These are phyloP conservation scores for Cryptoprocta ferox DNA, from an alignment of 2,797 vertebrate species.

Conservation along the genomic window DNA sequence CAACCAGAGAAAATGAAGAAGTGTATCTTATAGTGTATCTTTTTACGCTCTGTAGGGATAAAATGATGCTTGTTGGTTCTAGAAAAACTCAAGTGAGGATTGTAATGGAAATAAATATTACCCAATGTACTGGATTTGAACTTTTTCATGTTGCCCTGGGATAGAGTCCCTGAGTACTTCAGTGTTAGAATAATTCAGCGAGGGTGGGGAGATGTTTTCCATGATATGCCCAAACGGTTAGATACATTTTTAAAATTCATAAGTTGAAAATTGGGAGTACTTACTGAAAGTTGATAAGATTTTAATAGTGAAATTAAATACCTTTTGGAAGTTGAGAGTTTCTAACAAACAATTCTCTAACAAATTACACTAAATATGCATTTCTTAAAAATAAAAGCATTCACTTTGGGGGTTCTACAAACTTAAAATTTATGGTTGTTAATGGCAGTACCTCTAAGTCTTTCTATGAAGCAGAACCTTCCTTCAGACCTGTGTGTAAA, in stretches of 20 bases:
- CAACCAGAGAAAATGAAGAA: constrained; percentile 5
- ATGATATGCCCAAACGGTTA: not conserved
- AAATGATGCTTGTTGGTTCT: constrained; percentile 19
- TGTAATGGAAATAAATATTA: constrained; percentile 33
- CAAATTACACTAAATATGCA: not conserved
- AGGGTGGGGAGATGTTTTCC: not conserved
- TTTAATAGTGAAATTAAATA: constrained; percentile 8
- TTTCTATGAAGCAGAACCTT: constrained; percentile 16
- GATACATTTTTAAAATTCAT: not conserved
- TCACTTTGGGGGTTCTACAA: constrained; percentile 16
- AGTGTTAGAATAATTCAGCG: not conserved
- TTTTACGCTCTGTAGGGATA: not conserved
- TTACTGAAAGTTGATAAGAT: constrained; percentile 31
- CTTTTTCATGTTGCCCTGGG: not conserved
- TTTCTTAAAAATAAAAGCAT: constrained; percentile 44
- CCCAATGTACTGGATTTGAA: not conserved
- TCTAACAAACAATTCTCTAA: constrained; percentile 29
- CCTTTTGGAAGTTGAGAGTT: constrained; percentile 20
- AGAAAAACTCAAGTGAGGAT: constrained; percentile 6
- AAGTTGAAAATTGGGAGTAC: not conserved
- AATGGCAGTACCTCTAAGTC: not conserved
- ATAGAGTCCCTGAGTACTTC: not conserved
- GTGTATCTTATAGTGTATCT: not conserved
- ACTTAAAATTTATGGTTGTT: constrained; percentile 9
- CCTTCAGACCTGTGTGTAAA: constrained; percentile 26